Evolutionary conservation across 2,888 invertebrate genomes (phyloP), one percentile per base, ranked within the genome.

Genomic region (Tenthredo mesomela): DNA sequence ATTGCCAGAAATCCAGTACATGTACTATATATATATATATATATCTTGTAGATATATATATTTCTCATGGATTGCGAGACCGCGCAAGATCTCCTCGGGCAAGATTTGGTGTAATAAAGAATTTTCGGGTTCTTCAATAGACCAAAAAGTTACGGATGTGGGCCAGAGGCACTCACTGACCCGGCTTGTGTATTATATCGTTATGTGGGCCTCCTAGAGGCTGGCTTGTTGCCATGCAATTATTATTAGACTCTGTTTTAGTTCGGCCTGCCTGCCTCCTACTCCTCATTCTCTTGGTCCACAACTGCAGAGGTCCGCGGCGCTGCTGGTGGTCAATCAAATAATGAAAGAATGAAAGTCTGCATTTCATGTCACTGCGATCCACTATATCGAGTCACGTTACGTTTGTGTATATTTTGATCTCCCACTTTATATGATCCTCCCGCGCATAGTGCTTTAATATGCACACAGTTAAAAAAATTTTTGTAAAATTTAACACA

Each of bases 141-240:
- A n/a, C n/a, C 9, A 3, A 73, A 73, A 43, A 73, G 5, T 33
- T 50, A 75, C 6, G 54, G 54, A 25, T 75, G 50, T 77, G 77
- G 77, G 77, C 77, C 77, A 77, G 50, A 77, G 54, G 77, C 77
- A 29, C 54, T 77, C 54, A 33, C 77, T 77, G 77, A 77, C 50
- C 50, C 50, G 77, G 29, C 77, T 77, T 73, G 80, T 61, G 80
- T 80, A 40, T 61, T 80, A 61, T 80, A 80, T 80, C 58, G 50
- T 61, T 80, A 80, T 58, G 37, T 80, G 58, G 78, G 58, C 29
- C 78, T 78, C 58, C 80, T 40, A 77, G 50, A 77, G 77, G 40
- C 58, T 37, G 58, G 58, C 58, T 61, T 80, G 80, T 80, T 80
- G 80, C 80, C 61, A 80, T 80, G 80, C 80, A 80, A 80, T 80